Base-by-base conservation (phyloP, 2,888 invertebrate species). In the Nematopogon swammerdamellus region DNA sequence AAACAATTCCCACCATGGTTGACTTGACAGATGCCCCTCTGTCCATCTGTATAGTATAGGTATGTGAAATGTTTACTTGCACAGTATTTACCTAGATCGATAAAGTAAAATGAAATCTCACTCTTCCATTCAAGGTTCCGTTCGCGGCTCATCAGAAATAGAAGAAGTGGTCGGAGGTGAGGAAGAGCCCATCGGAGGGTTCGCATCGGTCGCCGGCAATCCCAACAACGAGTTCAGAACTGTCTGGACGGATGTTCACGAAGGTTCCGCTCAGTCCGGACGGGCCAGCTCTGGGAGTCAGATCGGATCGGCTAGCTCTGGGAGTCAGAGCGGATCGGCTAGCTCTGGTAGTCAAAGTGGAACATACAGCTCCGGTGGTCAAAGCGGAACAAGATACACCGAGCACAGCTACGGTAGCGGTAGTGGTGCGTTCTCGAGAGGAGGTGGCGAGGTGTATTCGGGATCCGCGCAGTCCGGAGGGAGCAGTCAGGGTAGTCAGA, bases 171-270 rank as follows among this genome's bases (percentile, higher is more conserved):
- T 50, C 14, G 50, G 48, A n/a, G 45, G 42, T 11, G 51, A 51
- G 30, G 50, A 51, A 8, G 51, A 51, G 18, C 45, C 47, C 6
- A 30, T 51, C 11, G 48, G 45, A 43, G 55, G 55, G 25, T 70
- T 77, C 29, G 63, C 63, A 0, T 62, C 65, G 36, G 79, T 71
- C 0, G 79, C 76, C 3, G 63, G 65, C 48, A 71, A 71, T 46
- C 64, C 71, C 1, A 70, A 75, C 54, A 72, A 73, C 50, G 69
- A 79, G 52, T 77, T 77, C 54, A 68, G 64, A 63, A 68, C 36
- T 14, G 36, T 36, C 11, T 36, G 36, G 36, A 14, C 36, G 3
- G 36, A 36, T 14, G 36, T 36, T 14, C 3, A 14, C 14, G 25
- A 8, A 25, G 25, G 25, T 6, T 25, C 25, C 5, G 25, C 25